phyloP scores from a whole-genome alignment of 2,797 vertebrate genomes.

The Chelidonichthys spinosus region DNA sequence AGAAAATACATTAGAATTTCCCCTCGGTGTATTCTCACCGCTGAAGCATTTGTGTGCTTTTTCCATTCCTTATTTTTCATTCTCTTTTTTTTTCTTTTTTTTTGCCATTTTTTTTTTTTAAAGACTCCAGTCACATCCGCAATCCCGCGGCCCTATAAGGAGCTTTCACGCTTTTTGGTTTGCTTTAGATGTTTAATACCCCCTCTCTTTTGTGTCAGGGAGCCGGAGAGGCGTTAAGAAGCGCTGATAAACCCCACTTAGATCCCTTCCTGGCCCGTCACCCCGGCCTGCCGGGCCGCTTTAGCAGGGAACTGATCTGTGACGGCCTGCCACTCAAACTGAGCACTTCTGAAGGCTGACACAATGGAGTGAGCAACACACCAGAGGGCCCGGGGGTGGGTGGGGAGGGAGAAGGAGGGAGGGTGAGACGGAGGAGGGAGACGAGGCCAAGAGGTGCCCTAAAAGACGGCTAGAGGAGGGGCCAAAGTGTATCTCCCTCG shows the following conservation, averaged over 20 bases:
- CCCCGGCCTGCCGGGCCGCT: constrained; percentile 97
- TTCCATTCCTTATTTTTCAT: constrained; percentile 42
- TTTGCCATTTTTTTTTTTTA: constrained; percentile 88
- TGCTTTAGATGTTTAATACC: constrained; percentile 99
- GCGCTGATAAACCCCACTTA: constrained; percentile 99
- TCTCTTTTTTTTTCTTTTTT: constrained; percentile 25
- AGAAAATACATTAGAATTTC: constrained; percentile 57
- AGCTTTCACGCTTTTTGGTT: constrained; percentile 99
- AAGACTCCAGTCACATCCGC: constrained; percentile 99
- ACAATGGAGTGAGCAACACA: constrained; percentile 95
- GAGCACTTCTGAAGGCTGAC: constrained; percentile 98
- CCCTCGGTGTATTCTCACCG: constrained; percentile 54
- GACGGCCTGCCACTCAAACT: constrained; percentile 99
- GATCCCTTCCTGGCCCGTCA: constrained; percentile 99
- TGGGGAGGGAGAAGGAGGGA: constrained; percentile 39
- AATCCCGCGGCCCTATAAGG: constrained; percentile 97
- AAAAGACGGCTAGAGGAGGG: constrained; percentile 73
- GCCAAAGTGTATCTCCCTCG: constrained; percentile 77
- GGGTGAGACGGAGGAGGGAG: constrained; percentile 58
- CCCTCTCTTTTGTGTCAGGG: constrained; percentile 99
- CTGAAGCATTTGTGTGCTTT: constrained; percentile 64
- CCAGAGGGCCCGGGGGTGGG: constrained; percentile 75
- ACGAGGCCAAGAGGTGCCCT: constrained; percentile 73
- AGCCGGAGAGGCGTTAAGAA: constrained; percentile 99
- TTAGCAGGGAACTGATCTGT: constrained; percentile 99